A percentile compares a stretch with the other conserved stretches of the same genome.
Conservation (phyloP, 2,113 vertebrate species). For the Vulpes vulpes region DNA sequence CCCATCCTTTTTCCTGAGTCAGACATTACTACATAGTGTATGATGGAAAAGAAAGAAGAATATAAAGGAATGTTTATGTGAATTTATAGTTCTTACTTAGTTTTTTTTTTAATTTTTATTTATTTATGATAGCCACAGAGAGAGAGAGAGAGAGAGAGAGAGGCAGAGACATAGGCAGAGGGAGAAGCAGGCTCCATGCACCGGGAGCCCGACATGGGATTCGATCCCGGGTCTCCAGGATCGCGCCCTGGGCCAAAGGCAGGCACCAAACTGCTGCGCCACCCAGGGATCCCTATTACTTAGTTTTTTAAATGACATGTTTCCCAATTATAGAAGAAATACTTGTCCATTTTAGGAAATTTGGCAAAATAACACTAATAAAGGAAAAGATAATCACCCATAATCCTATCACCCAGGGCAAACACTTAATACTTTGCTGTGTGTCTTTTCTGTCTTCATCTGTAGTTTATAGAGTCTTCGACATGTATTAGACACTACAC, state of each 20-base stretch:
- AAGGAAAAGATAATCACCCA: background rate
- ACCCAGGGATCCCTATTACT: background rate
- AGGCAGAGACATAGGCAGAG: too few species aligned
- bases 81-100: background rate
- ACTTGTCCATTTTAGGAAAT: background rate
- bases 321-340: constrained; percentile 23
- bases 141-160: too few species aligned
- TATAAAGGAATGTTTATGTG: background rate
- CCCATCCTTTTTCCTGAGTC: background rate
- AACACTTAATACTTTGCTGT: background rate
- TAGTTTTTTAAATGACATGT: background rate
- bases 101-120: background rate
- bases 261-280: too few species aligned
- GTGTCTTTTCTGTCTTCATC: background rate
- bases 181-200: too few species aligned
- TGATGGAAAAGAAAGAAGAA: background rate
- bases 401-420: background rate
- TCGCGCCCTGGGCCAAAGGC: too few species aligned
- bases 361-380: constrained; percentile 20
- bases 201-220: too few species aligned
- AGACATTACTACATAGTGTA: constrained; percentile 10
- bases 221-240: too few species aligned
- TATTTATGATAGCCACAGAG: too few species aligned
- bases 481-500: background rate
- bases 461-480: background rate